Evolutionary conservation across 2,113 vertebrate species (phyloP), one percentile per base, ranked within the genome.

Genomic region (Xenopus laevis): DNA sequence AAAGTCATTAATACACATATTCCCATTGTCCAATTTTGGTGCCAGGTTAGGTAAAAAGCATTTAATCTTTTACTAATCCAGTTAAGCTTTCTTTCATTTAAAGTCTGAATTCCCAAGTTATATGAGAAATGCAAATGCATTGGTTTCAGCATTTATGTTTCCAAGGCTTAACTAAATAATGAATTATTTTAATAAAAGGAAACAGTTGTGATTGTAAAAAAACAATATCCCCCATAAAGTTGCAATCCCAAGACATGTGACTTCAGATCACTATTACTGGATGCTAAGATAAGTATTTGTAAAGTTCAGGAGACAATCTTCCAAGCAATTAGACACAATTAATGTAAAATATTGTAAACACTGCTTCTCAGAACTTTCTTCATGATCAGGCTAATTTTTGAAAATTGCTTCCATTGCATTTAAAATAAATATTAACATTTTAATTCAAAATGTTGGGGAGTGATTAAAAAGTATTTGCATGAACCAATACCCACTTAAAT

Each of bases 51-150:
- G 65, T 63, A 76, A 69, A 61, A 76, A 69, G 66, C 73, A 45
- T 76, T 69, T 76, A 69, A 76, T 69, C 73, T 76, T 76, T 69
- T 23, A 55, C 73, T 76, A 76, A 76, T 76, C 66, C 66, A 76
- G 18, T 76, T 76, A 76, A 69, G 66, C 66, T 76, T 63, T 55
- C 57, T 76, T 63, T 63, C 53, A 61, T 68, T 76, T 52, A 76
- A 76, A 63, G 58, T 55, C 45, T 53, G 30, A 76, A 76, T 75
- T 76, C 66, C 66, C 73, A 76, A 18, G 58, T 76, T 69, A 45
- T 52, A 63, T 18, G 45, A 63, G 20, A 63, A 76, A 69, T 63
- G 58, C 66, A 76, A 76, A 75, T 68, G n/a, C 13, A 61, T 55
- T 23, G n/a, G 45, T 76, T 69, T 52, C 57, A 23, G 58, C 47